These are phyloP conservation scores for Pseudopodoces humilis DNA, from an alignment of 2,113 vertebrate species.

Conservation along the genomic window DNA sequence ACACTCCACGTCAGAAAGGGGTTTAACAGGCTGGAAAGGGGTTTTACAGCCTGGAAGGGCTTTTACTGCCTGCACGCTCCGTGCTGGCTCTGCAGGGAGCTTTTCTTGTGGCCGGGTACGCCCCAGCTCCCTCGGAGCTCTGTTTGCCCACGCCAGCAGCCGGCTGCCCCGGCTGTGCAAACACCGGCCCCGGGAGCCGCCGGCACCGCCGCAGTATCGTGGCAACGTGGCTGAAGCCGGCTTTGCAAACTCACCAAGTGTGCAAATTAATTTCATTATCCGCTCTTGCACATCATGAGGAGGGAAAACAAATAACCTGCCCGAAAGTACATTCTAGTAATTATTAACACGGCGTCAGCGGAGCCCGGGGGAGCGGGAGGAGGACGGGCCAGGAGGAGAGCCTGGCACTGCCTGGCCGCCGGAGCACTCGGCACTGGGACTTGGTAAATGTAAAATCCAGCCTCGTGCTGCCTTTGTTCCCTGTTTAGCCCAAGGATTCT, in stretches of 20 bases:
- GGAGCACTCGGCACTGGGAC: neutral
- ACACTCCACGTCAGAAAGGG: neutral
- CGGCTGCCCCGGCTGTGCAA: constrained; percentile 66
- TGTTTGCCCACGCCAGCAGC: constrained; percentile 10
- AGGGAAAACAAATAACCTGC: constrained; percentile 72
- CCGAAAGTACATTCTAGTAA: constrained; percentile 57
- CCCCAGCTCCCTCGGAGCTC: neutral
- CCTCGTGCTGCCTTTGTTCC: neutral
- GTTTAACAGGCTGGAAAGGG: neutral
- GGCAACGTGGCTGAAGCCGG: constrained; percentile 78
- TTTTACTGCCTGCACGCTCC: neutral
- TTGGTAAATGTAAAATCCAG: neutral
- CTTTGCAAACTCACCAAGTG: constrained; percentile 76
- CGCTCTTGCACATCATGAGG: constrained; percentile 68
- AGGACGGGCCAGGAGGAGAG: neutral
- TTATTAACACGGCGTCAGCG: constrained; percentile 27
- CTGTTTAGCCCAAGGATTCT: neutral
- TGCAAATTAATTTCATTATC: constrained; percentile 84
- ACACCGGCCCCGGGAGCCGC: constrained; percentile 66
- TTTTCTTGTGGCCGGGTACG: neutral
- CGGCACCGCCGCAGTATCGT: constrained; percentile 76
- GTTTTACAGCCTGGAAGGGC: neutral
- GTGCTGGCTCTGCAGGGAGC: neutral
- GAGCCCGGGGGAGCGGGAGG: neutral
- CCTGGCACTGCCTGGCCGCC: neutral